phyloP scores from a whole-genome alignment of 2,113 vertebrate genomes.

The Leptosomus discolor region DNA sequence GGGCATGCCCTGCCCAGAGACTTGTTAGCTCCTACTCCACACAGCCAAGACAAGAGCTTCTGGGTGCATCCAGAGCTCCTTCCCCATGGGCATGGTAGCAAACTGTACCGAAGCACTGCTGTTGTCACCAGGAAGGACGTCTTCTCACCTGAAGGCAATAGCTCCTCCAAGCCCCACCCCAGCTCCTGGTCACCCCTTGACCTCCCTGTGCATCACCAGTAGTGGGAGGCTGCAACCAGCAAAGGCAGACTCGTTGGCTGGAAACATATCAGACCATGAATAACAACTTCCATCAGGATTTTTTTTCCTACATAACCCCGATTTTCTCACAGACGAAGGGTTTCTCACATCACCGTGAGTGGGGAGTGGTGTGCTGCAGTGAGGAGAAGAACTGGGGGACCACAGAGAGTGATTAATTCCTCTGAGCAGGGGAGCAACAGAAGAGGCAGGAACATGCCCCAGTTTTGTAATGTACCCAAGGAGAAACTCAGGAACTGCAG shows the following conservation, averaged over 20 bases:
- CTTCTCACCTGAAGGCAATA: rapidly evolving
- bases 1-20: rapidly evolving
- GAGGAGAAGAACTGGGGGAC: neutral
- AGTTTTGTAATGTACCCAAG: neutral
- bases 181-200: neutral
- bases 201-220: neutral
- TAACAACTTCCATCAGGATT: neutral
- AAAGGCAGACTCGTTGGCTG: neutral
- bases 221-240: neutral
- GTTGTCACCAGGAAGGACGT: neutral
- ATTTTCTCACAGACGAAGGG: neutral
- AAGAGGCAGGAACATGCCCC: neutral
- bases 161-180: neutral
- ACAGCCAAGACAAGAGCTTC: neutral
- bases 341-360: neutral
- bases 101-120: rapidly evolving
- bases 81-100: neutral
- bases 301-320: neutral
- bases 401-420: rapidly evolving
- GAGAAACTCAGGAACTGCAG: neutral
- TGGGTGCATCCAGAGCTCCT: neutral
- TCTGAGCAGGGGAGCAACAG: neutral
- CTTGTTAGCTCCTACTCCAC: neutral
- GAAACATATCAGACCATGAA: neutral
- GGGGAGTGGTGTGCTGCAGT: neutral